Evolutionary conservation across 1,140 invertebrate species (phyloP), one percentile per base, ranked within the genome.

Genomic region (Drosophila orena): DNA sequence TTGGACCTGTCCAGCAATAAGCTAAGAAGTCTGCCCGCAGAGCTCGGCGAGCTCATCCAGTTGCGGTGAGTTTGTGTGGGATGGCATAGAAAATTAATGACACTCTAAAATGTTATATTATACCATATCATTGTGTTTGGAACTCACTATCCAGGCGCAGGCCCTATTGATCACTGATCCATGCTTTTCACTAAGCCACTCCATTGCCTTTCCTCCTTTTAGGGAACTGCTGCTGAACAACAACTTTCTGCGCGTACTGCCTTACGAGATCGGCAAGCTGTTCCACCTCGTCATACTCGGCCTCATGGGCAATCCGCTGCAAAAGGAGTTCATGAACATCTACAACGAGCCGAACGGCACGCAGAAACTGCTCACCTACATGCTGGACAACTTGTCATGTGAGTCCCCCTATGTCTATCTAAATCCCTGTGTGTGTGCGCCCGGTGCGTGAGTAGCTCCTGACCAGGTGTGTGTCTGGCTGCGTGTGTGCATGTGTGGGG

Each of bases 241-340:
- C 93, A 99, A 99, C 93, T 96, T 96, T 91, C 94, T 99, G 71
- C 95, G 98, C 52, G 95, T 96, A 73, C 94, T 99, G 84, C 99
- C 99, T 3, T 99, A 97, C 93, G 98, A 99, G 93, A 94, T 99
- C 81, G 99, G 99, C 74, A 99, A 98, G 93, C 95, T 99, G 71
- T 99, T 99, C 93, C 98, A 99, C 93, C 94, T 99, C 75, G 96
- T 98, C 93, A 94, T 97, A 90, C 93, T 97, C 85, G 97, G 97
- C 77, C 94, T 99, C 77, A 96, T 97, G 89, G 97, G 98, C 12
- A 99, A 99, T 95, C 98, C 98, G 49, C 94, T 99, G 44, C 96
- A 96, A 79, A 97, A 97, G 92, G 98, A 99, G 90, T 96, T 99
- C 91, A 94, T 98, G 92, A 95, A 96, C 52, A 94, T 99, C 38